phyloP scores from a whole-genome alignment of 2,797 vertebrate species.

The Diceros bicornis region DNA sequence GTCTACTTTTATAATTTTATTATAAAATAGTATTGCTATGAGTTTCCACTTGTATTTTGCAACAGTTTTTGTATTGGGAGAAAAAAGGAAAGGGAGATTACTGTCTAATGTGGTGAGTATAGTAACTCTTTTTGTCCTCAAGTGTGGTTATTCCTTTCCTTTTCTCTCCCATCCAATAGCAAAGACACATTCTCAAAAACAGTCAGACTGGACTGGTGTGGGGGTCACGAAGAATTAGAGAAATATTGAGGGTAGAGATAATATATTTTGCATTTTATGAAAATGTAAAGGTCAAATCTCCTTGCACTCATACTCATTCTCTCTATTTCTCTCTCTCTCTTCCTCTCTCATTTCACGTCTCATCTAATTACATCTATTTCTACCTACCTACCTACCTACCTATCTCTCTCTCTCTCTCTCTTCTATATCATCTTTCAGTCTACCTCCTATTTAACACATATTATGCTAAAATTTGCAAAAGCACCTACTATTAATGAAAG shows the following conservation, averaged over 20 bases:
- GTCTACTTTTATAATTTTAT: neutral
- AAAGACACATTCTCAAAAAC: neutral
- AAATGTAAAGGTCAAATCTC: neutral
- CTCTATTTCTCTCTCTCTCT: neutral
- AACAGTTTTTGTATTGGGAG: neutral
- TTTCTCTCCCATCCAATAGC: neutral
- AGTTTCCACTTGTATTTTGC: neutral
- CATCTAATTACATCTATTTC: neutral
- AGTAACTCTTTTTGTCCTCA: neutral
- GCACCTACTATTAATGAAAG: neutral
- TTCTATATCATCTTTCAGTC: neutral
- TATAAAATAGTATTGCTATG: neutral
- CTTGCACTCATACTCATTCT: neutral
- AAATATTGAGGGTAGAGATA: neutral
- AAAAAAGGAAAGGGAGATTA: neutral
- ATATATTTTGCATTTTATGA: constrained; percentile 19
- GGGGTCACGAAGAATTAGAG: neutral
- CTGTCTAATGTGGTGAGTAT: neutral
- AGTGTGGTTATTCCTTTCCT: neutral
- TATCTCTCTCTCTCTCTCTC: neutral
- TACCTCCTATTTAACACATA: neutral
- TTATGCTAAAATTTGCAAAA: neutral
- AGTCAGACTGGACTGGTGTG: neutral
- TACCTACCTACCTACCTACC: neutral
- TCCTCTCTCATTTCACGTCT: neutral